phyloP scores from a whole-genome alignment of 2,113 vertebrate species.

The Recurvirostra avosetta region DNA sequence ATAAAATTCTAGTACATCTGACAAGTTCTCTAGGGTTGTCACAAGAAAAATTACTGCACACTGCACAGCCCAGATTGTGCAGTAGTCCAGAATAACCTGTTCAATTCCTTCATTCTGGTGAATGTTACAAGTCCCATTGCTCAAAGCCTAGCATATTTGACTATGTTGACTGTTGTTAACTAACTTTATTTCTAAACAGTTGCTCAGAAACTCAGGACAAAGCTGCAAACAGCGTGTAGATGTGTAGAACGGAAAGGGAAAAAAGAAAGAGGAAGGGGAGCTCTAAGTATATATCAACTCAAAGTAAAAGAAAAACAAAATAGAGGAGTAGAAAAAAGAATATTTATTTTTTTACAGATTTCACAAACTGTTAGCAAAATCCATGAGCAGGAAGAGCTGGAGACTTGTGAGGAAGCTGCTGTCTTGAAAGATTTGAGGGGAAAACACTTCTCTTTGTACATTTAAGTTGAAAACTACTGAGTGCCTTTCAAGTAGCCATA shows the following conservation, averaged over 20 bases:
- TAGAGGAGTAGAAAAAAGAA: background rate
- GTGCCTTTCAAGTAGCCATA: background rate
- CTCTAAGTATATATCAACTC: background rate
- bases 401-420: background rate
- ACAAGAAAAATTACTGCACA: background rate
- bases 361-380: background rate
- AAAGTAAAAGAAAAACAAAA: background rate
- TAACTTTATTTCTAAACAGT: background rate
- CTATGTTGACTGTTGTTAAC: background rate
- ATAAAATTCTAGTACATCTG: background rate
- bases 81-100: background rate
- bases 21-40: background rate
- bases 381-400: background rate
- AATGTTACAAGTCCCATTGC: background rate
- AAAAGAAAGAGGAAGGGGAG: background rate
- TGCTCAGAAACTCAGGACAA: background rate
- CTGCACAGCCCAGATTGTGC: background rate
- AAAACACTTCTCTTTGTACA: background rate
- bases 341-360: background rate
- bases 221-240: background rate
- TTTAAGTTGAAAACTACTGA: background rate
- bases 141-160: background rate
- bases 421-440: background rate
- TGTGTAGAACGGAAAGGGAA: background rate
- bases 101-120: background rate